Percentiles rank a stretch among this genome's conserved stretches.
These are phyloP conservation scores for Empis livida DNA, from an alignment of 2,888 invertebrate species.

Conservation along the genomic window DNA sequence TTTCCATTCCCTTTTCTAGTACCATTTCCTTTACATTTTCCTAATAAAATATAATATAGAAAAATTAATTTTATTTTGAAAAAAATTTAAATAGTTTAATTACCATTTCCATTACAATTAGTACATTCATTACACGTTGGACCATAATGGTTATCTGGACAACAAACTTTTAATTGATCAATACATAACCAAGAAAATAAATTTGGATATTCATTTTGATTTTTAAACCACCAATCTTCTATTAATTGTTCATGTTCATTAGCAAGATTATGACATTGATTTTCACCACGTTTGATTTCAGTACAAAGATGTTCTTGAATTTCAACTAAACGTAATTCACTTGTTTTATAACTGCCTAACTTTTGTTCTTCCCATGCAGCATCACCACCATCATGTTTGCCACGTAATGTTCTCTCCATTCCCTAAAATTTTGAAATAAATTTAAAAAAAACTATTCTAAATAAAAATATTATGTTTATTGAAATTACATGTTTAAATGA, in stretches of 20 bases:
- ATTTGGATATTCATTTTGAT: constrained; percentile 43
- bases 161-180: constrained; percentile 62
- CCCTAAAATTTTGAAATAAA: constrained; percentile 37
- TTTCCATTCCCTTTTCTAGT: constrained; percentile 87
- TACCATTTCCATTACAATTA: constrained; percentile 67
- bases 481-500: constrained; percentile 52
- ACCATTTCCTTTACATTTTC: constrained; percentile 65
- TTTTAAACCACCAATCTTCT: constrained; percentile 81
- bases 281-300: constrained; percentile 55
- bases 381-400: constrained; percentile 87
- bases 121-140: constrained; percentile 66
- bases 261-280: constrained; percentile 72
- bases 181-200: constrained; percentile 68
- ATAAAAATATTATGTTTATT: constrained; percentile 15
- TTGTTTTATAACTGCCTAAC: constrained; percentile 64
- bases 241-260: constrained; percentile 70
- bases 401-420: constrained; percentile 66
- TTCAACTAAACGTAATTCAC: constrained; percentile 82
- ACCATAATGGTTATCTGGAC: constrained; percentile 74
- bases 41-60: constrained; percentile 10
- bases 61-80: background rate
- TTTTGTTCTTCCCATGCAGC: constrained; percentile 89
- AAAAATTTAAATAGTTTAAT: background rate
- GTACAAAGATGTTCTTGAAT: constrained; percentile 79
- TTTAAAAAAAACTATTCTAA: background rate